Conservation (phyloP, 2,888 invertebrate species). For the Lobophora halterata region DNA sequence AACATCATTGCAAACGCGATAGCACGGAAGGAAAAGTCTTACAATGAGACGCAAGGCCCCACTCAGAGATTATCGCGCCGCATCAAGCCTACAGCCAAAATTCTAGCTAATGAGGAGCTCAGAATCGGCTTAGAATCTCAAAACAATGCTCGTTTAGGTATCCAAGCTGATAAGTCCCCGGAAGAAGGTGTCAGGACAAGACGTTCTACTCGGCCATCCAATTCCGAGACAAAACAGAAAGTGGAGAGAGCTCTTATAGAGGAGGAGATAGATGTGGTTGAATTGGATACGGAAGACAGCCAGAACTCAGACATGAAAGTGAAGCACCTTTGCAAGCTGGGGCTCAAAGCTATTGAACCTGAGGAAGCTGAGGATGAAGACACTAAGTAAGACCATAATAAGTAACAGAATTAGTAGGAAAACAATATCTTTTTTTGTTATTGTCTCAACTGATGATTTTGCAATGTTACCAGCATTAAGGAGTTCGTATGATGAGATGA, state of each 20-base stretch:
- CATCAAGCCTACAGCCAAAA: conserved; percentile 85
- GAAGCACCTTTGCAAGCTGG: conserved; percentile 80
- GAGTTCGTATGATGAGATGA: no score
- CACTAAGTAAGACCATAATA: conserved; percentile 22
- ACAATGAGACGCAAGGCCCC: conserved; percentile 70
- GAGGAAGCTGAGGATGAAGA: conserved; percentile 53
- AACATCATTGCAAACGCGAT: conserved; percentile 86
- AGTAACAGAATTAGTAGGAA: no score
- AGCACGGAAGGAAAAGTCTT: conserved; percentile 86
- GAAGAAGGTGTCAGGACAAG: conserved; percentile 66
- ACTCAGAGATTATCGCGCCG: conserved; percentile 69
- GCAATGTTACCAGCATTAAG: no score
- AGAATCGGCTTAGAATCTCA: conserved; percentile 80
- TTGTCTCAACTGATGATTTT: no score
- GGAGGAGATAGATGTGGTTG: conserved; percentile 36
- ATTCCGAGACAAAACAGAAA: conserved; percentile 37
- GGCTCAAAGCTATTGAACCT: conserved; percentile 65
- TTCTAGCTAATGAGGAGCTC: conserved; percentile 83
- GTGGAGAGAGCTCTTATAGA: conserved; percentile 23
- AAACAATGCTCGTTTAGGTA: conserved; percentile 77
- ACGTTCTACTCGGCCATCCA: conserved; percentile 48
- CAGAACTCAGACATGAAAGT: conserved; percentile 77
- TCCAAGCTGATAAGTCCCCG: conserved; percentile 52
- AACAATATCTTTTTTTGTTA: no score
- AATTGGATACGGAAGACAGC: conserved; percentile 45